A percentile compares a stretch with the other conserved stretches of the same genome.
These are phyloP conservation scores for Pararge aegeria DNA, from an alignment of 1,140 invertebrate genomes.

Conservation along the genomic window DNA sequence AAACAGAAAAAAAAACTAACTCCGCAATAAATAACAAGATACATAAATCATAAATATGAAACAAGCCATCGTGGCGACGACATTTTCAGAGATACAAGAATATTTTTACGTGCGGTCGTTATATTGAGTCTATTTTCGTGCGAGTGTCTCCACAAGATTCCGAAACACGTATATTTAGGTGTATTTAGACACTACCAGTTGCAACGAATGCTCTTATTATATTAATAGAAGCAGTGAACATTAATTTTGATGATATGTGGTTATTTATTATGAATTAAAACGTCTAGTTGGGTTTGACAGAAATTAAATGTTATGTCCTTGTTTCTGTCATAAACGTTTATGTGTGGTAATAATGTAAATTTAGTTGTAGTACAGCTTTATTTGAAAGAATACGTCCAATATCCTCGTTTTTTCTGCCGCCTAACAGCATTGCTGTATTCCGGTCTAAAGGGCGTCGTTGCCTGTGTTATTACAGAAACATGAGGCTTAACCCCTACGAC, in stretches of 20 bases:
- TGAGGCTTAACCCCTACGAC: too few relatives aligned
- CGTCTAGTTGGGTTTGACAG: conserved; percentile 7
- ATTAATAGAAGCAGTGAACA: conserved; percentile 12
- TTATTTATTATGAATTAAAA: conserved; percentile 19
- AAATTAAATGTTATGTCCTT: conserved; percentile 13
- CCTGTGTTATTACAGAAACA: too few relatives aligned
- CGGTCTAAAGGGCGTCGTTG: too few relatives aligned
- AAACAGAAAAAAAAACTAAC: neutral
- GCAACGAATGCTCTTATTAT: conserved; percentile 6
- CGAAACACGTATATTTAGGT: conserved; percentile 24
- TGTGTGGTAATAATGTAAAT: too few relatives aligned
- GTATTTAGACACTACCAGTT: conserved; percentile 16
- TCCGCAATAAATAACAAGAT: conserved; percentile 4
- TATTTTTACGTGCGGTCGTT: conserved; percentile 59
- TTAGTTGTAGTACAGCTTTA: too few relatives aligned
- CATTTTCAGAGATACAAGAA: conserved; percentile 54
- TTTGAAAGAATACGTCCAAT: too few relatives aligned
- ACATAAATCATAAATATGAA: conserved; percentile 25
- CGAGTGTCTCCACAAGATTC: conserved; percentile 29
- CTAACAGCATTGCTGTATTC: too few relatives aligned
- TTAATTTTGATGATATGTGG: conserved; percentile 3
- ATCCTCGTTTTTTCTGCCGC: too few relatives aligned
- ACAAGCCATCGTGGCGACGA: conserved; percentile 34
- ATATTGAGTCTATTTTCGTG: conserved; percentile 60
- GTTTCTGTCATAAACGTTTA: neutral